Percentiles rank a stretch among this genome's conserved stretches.
Conservation (phyloP, 2,797 vertebrate species). For the Poeciliopsis gracilis region DNA sequence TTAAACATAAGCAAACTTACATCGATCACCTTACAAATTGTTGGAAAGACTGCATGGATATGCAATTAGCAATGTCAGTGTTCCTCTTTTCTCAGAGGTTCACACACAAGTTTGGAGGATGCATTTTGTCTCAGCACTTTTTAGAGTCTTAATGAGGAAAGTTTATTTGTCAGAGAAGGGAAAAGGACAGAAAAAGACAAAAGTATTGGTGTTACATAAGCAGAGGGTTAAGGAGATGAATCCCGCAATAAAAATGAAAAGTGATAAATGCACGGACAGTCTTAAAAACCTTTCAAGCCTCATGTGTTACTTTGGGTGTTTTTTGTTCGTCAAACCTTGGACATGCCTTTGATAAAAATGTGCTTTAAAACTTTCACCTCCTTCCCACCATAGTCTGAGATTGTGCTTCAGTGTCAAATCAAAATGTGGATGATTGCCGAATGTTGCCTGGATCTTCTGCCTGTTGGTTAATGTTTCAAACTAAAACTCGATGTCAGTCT, state of each 20-base stretch:
- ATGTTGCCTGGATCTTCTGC: constrained; percentile 59
- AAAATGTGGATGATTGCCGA: constrained; percentile 41
- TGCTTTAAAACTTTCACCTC: constrained; percentile 63
- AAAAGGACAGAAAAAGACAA: constrained; percentile 36
- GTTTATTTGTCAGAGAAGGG: constrained; percentile 41
- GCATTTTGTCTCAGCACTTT: constrained; percentile 32
- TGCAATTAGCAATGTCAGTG: constrained; percentile 15
- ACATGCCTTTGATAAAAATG: constrained; percentile 59
- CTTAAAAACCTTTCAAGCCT: constrained; percentile 27
- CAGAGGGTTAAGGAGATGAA: constrained; percentile 29
- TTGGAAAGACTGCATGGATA: constrained; percentile 20
- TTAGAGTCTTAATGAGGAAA: constrained; percentile 39
- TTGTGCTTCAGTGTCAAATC: constrained; percentile 53
- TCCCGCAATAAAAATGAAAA: constrained; percentile 9
- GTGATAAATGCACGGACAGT: constrained; percentile 46
- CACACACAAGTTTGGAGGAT: constrained; percentile 44
- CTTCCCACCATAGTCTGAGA: constrained; percentile 37
- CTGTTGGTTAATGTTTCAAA: constrained; percentile 56
- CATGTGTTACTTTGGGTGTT: constrained; percentile 21
- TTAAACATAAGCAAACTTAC: constrained; percentile 15
- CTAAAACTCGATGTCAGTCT: constrained; percentile 38
- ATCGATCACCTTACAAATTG: constrained; percentile 15
- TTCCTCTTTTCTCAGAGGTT: constrained; percentile 35
- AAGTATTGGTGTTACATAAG: constrained; percentile 46
- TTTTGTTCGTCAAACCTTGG: constrained; percentile 43